phyloP scores from a whole-genome alignment of 1,140 invertebrate genomes.

The Antheraea pernyi region DNA sequence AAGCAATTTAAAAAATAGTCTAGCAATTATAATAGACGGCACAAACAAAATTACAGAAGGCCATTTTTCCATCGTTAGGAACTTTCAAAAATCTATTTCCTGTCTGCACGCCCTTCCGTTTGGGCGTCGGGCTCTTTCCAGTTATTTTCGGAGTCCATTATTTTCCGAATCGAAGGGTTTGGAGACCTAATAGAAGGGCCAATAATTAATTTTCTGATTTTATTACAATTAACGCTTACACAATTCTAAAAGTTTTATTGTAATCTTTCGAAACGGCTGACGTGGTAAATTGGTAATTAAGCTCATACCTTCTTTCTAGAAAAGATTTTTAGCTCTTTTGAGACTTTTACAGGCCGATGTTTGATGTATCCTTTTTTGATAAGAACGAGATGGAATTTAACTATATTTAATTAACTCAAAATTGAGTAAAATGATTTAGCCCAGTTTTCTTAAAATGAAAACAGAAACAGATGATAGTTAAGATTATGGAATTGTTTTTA shows the following conservation, averaged over 20 bases:
- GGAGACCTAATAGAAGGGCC: not conserved
- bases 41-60: constrained; percentile 31
- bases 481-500: too few relatives aligned
- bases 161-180: constrained; percentile 36
- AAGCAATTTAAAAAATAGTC: not conserved
- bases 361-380: too few relatives aligned
- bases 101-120: constrained; percentile 65
- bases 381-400: too few relatives aligned
- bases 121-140: constrained; percentile 44
- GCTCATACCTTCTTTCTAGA: too few relatives aligned
- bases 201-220: not conserved
- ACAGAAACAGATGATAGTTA: too few relatives aligned
- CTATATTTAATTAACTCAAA: too few relatives aligned
- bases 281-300: too few relatives aligned
- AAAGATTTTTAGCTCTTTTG: too few relatives aligned
- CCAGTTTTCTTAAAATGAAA: too few relatives aligned
- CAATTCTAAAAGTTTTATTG: not conserved
- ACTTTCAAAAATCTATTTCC: constrained; percentile 77
- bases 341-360: too few relatives aligned
- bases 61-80: constrained; percentile 47
- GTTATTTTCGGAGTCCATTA: constrained; percentile 56
- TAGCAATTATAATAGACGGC: not conserved
- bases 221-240: not conserved
- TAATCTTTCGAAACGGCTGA: too few relatives aligned
- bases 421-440: too few relatives aligned